A percentile compares a stretch with the other conserved stretches of the same genome.
phyloP scores from a whole-genome alignment of 2,888 invertebrate genomes.

The Agrypnus murinus region DNA sequence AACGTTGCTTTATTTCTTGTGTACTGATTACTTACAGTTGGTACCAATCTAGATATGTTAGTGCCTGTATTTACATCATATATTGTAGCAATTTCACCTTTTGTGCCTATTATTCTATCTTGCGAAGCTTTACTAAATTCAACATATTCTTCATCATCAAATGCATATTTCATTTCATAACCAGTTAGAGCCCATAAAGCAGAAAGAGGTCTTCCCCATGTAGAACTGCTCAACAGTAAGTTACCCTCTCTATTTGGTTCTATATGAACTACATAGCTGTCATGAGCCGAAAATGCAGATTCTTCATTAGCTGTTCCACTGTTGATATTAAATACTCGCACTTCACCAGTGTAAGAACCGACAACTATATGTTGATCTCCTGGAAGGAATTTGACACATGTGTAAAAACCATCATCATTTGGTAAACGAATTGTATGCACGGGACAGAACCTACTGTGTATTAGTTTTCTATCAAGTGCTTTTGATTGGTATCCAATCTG shows the following conservation, averaged over 20 bases:
- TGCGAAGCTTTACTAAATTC: constrained; percentile 92
- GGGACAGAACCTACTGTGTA: constrained; percentile 88
- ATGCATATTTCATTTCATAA: constrained; percentile 79
- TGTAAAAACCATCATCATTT: constrained; percentile 84
- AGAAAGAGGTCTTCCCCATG: constrained; percentile 89
- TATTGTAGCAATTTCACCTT: constrained; percentile 87
- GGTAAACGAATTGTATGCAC: constrained; percentile 81
- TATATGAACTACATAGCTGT: constrained; percentile 89
- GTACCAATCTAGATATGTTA: constrained; percentile 82
- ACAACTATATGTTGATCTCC: constrained; percentile 77
- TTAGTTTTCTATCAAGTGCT: constrained; percentile 85
- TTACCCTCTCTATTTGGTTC: constrained; percentile 83
- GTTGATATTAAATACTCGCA: constrained; percentile 89
- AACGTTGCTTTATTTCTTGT: constrained; percentile 95
- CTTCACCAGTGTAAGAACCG: constrained; percentile 93
- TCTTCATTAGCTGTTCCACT: constrained; percentile 83
- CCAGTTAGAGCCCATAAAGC: constrained; percentile 85
- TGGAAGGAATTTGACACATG: constrained; percentile 74
- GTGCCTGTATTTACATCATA: constrained; percentile 91
- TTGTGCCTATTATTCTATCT: constrained; percentile 92
- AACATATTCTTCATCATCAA: constrained; percentile 91
- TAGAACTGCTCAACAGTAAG: constrained; percentile 87
- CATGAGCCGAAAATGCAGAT: constrained; percentile 86
- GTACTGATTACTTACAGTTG: constrained; percentile 93
- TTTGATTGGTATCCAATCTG: constrained; percentile 75